Conservation (phyloP, 1,140 invertebrate genomes). For the Ditylenchus dipsaci region DNA sequence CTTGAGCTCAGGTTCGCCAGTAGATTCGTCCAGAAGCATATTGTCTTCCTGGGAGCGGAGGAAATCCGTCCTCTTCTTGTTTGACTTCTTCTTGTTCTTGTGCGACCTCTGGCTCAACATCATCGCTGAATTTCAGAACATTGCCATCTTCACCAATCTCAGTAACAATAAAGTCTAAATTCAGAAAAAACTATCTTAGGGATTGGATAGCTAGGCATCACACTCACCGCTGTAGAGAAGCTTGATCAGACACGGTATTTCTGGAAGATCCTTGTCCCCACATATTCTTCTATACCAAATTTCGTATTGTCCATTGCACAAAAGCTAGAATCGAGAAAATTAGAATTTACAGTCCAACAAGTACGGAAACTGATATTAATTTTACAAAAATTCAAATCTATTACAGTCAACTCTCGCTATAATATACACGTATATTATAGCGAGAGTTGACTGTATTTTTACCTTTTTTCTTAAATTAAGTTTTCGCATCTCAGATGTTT, state of each 20-base stretch:
- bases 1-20: slow-evolving; percentile 3
- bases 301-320: not conserved
- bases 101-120: no score
- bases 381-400: no score
- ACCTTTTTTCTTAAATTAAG: no score
- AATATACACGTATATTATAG: no score
- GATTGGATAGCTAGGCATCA: no score
- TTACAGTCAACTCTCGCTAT: no score
- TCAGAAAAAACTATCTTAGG: no score
- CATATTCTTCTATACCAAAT: not conserved
- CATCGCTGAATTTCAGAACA: not conserved
- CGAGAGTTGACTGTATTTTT: no score
- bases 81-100: not conserved
- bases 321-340: not conserved
- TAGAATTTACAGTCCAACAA: not conserved
- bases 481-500: no score
- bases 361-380: no score
- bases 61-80: no score
- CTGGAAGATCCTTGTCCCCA: not conserved
- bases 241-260: slow-evolving; percentile 16
- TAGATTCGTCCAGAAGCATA: not conserved
- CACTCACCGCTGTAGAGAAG: slow-evolving; percentile 13
- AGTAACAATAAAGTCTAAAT: slow-evolving; percentile 15
- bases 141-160: slow-evolving; percentile 13
- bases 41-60: no score